Evolutionary conservation across 1,140 invertebrate genomes (phyloP).

Genomic region (Drosophila subpulchrella): DNA sequence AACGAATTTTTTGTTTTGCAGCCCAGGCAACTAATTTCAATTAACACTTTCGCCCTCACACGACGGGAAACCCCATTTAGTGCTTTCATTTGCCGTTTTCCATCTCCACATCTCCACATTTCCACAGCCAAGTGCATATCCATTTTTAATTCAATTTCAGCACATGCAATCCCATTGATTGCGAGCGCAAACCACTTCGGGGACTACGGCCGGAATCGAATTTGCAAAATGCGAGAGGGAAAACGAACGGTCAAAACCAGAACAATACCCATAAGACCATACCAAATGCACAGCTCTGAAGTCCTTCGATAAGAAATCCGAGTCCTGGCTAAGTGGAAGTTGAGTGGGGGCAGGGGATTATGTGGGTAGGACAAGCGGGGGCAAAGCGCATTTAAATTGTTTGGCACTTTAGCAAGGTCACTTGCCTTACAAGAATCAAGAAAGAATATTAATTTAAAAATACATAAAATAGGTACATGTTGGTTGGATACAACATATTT

Average conservation of each 20-base stretch:
- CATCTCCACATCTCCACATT: not conserved
- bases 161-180: constrained; percentile 21
- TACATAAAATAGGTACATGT: too few relatives aligned
- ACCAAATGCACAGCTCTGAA: constrained; percentile 2
- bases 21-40: constrained; percentile 37
- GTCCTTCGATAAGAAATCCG: constrained; percentile 36
- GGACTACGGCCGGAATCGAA: constrained; percentile 31
- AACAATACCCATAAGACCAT: not conserved
- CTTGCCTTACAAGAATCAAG: not conserved
- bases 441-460: not conserved
- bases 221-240: constrained; percentile 9
- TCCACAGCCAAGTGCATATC: constrained; percentile 29
- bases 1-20: constrained; percentile 11
- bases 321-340: constrained; percentile 12
- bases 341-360: constrained; percentile 11
- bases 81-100: constrained; percentile 4
- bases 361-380: not conserved
- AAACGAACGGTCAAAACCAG: not conserved
- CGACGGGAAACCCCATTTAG: not conserved
- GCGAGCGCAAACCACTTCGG: constrained; percentile 28
- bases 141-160: constrained; percentile 66
- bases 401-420: not conserved
- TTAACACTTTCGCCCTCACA: constrained; percentile 27
- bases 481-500: too few relatives aligned
- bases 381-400: constrained; percentile 59